phyloP scores from a whole-genome alignment of 2,113 vertebrate species.

The Brachypodius melanocephalos region DNA sequence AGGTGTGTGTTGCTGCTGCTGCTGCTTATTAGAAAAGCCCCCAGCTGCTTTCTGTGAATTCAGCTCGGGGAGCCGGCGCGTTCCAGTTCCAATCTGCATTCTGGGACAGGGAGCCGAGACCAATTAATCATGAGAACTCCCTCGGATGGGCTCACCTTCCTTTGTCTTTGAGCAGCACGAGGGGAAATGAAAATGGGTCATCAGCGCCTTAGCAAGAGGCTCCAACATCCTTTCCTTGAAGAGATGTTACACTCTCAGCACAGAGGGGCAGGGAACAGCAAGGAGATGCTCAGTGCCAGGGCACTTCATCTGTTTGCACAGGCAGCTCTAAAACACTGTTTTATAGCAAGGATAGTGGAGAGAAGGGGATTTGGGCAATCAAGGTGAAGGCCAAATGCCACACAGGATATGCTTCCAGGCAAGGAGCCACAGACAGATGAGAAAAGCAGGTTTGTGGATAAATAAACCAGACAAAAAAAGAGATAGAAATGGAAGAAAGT shows the following conservation, averaged over 20 bases:
- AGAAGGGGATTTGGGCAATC: not conserved
- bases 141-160: conserved; percentile 69
- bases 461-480: not conserved
- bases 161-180: conserved; percentile 68
- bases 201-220: not conserved
- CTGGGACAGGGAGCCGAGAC: conserved; percentile 53
- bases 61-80: not conserved
- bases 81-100: conserved; percentile 58
- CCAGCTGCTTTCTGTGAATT: conserved; percentile 42
- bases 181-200: conserved; percentile 64
- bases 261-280: not conserved
- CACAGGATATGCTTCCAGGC: not conserved
- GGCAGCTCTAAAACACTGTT: not conserved
- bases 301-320: not conserved
- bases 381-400: not conserved
- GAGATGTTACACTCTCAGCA: not conserved
- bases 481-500: not conserved
- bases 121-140: conserved; percentile 70
- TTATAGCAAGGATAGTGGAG: not conserved
- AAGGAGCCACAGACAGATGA: not conserved
- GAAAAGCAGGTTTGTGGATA: not conserved
- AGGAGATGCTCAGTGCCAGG: not conserved
- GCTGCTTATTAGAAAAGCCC: not conserved
- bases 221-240: conserved; percentile 19
- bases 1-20: not conserved